Evolutionary conservation across 2,888 invertebrate species (phyloP), one percentile per base, ranked within the genome.

Genomic region (Trichopoda pennipes): DNA sequence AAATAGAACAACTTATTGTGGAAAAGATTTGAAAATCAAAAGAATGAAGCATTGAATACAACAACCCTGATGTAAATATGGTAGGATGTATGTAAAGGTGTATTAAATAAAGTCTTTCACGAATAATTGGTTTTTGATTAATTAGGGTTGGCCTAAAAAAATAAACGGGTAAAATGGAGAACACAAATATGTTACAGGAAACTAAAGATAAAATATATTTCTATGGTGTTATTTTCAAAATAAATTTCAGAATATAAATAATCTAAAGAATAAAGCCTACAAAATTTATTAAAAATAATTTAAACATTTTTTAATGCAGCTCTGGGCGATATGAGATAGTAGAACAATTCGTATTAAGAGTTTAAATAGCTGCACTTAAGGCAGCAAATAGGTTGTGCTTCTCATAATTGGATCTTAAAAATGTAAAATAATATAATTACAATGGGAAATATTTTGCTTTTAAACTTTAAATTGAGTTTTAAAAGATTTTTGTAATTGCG

Each of bases 61-160:
- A 19, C 35, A 21, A 35, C 17, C 21, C 17, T 56, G 56, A 56
- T 69, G 17, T 55, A 42, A 56, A 32, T 58, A 60, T 44, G 16
- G 3, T n/a, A n/a, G 38, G 2, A 12, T 35, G 35, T 35, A 12
- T 44, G 44, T 3, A 51, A 49, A 58, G 7, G 17, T 9, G 61
- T 77, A 35, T 61, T 61, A 10, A 56, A 77, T 55, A 17, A 68
- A 61, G 16, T 23, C 14, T n/a, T 68, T 23, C 32, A 66, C n/a
- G 8, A 1, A 8, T 21, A 23, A 32, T 23, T 53, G 17, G 68
- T 60, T 53, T n/a, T 42, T 60, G 42, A n/a, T 55, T 77, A 69
- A 69, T 69, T 55, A 63, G 69, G 35, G 28, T 23, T 63, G 16
- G 44, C 68, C 53, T 69, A 53, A 68, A 68, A 47, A 61, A 69